Evolutionary conservation across 2,888 invertebrate genomes (phyloP), one percentile per base, ranked within the genome.

Genomic region (Drosophila formosana): DNA sequence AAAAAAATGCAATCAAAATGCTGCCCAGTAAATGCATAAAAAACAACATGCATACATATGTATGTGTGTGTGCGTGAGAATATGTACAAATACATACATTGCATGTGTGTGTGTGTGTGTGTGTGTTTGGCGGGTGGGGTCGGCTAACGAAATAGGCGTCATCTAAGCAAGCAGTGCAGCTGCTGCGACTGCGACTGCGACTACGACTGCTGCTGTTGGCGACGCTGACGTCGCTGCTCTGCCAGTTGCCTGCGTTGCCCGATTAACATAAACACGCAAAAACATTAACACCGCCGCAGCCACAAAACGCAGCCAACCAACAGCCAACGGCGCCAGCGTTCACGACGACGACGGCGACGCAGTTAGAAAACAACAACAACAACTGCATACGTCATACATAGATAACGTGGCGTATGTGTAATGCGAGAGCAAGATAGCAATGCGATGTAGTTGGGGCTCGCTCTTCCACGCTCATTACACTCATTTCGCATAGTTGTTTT

Each of bases 251-350:
- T 66, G 69, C 85, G 39, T 62, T 60, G 68, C 71, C 89, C 91
- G 90, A 90, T 90, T 90, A 90, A 91, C 90, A 90, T 90, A 91
- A 90, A 91, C 87, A 91, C 91, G 90, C 90, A 91, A 90, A 90
- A 86, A 89, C 88, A 89, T 90, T 90, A 89, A 76, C 87, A 90
- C 87, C 68, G 88, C 68, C 34, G 50, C 57, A 49, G 60, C 41
- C 45, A 37, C 72, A 60, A 56, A 58, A 34, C 58, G 61, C 86
- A 69, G 88, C 88, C 83, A 81, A 81, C 78, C 78, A 78, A 78
- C 78, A 78, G 82, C 78, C 82, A 77, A 66, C 81, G 81, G 78
- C 81, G 75, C 51, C 64, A 58, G 43, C 81, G 67, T 51, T 18
- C 13, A 13, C 37, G 11, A n/a, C 82, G 72, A 50, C 83, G 32